Percentiles rank a stretch among this genome's conserved stretches.
phyloP scores from a whole-genome alignment of 2,888 invertebrate species.

The Acrocera orbiculus region DNA sequence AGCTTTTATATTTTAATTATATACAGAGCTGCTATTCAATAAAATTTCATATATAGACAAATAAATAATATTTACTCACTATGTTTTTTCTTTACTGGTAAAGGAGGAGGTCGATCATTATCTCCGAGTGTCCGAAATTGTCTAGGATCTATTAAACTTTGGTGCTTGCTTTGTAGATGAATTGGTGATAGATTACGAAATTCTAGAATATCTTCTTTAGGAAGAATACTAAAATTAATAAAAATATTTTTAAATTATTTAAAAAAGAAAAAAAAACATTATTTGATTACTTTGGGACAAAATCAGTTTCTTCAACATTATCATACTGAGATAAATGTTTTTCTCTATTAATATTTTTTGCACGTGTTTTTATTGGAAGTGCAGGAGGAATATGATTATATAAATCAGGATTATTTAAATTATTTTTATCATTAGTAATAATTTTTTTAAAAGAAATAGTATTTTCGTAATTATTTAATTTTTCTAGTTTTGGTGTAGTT shows the following conservation, averaged over 20 bases:
- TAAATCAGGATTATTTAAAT: too few species aligned
- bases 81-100: constrained; percentile 86
- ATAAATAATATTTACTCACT: too few species aligned
- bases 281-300: constrained; percentile 13
- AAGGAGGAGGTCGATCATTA: constrained; percentile 64
- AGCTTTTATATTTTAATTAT: too few species aligned
- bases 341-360: constrained; percentile 32
- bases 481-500: constrained; percentile 17
- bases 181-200: constrained; percentile 10
- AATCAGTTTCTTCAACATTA: constrained; percentile 41
- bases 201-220: constrained; percentile 9
- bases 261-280: neutral
- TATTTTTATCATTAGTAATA: constrained; percentile 12
- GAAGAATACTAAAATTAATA: constrained; percentile 2
- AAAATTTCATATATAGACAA: too few species aligned
- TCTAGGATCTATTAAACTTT: constrained; percentile 24
- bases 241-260: neutral
- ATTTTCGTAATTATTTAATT: constrained; percentile 14
- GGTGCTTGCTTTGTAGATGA: constrained; percentile 31
- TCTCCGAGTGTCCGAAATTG: constrained; percentile 17
- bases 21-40: too few species aligned
- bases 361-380: constrained; percentile 36
- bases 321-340: constrained; percentile 52
- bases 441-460: constrained; percentile 16
- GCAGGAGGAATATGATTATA: constrained; percentile 37